Percentiles rank a stretch among this genome's conserved stretches.
These are phyloP conservation scores for Pseudorhiza aurosa DNA, from an alignment of 30 jellyfish, hydroid and myxozoan genomes.

Conservation along the genomic window DNA sequence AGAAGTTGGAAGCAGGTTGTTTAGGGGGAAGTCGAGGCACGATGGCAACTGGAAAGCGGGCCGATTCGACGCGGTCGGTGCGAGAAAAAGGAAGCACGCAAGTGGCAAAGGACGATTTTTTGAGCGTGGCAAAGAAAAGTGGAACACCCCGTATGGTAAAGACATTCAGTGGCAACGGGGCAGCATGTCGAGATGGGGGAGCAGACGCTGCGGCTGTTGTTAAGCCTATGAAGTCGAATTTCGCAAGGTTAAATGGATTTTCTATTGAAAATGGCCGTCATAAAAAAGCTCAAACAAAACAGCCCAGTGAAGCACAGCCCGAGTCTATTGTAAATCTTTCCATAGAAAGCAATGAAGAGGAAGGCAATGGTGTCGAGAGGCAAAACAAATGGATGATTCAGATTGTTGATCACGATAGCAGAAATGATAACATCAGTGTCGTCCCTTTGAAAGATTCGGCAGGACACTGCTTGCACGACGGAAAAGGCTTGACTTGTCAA, in stretches of 20 bases:
- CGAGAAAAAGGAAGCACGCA: neutral
- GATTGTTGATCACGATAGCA: constrained; percentile 24
- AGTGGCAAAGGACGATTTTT: neutral
- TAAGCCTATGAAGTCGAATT: constrained; percentile 16
- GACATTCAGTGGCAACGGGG: neutral
- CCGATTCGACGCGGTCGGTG: no score
- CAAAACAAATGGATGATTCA: constrained; percentile 56
- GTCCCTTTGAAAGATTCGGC: constrained; percentile 25
- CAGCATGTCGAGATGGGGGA: neutral
- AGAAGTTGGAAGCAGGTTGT: no score
- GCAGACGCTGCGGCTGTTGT: neutral
- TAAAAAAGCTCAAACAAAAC: constrained; percentile 39
- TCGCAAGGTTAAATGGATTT: constrained; percentile 1
- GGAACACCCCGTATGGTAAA: neutral
- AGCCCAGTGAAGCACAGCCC: constrained; percentile 40
- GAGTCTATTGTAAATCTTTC: constrained; percentile 51
- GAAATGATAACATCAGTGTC: constrained; percentile 3
- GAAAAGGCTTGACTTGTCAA: neutral
- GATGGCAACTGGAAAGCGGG: no score
- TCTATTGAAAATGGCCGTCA: neutral
- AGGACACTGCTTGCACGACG: neutral
- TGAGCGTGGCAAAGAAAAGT: neutral
- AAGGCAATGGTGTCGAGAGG: constrained; percentile 3
- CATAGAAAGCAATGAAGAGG: constrained; percentile 42
- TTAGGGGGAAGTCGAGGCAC: no score